Evolutionary conservation across 2,113 vertebrate genomes (phyloP).

Genomic region (Myotis davidii): DNA sequence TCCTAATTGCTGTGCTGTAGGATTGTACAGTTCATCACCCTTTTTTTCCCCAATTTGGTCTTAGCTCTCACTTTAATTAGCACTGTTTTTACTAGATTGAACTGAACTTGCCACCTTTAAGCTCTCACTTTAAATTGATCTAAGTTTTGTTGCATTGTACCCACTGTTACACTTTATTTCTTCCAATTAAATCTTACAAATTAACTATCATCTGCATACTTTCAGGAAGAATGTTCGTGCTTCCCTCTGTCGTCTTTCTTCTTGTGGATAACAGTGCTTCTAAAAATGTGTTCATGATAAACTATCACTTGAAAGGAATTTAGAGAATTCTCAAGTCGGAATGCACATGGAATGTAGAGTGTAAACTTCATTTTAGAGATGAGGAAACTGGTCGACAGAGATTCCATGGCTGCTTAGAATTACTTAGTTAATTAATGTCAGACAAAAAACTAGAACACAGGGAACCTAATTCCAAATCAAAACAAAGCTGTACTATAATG

Average conservation of each 20-base stretch:
- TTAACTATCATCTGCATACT: background rate
- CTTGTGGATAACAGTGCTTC: background rate
- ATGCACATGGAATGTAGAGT: background rate
- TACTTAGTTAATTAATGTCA: background rate
- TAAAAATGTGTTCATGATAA: background rate
- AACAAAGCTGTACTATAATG: background rate
- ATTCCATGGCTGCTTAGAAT: background rate
- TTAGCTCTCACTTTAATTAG: conserved; percentile 47
- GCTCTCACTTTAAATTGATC: conserved; percentile 25
- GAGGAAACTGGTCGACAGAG: background rate
- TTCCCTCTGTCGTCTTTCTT: background rate
- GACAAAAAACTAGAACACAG: background rate
- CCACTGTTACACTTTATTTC: background rate
- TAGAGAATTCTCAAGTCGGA: conserved; percentile 26
- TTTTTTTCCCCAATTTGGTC: background rate
- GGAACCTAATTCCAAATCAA: conserved; percentile 10
- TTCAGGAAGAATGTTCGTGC: conserved; percentile 12
- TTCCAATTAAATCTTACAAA: background rate
- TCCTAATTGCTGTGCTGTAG: background rate
- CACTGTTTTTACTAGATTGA: conserved; percentile 30
- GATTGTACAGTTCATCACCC: background rate
- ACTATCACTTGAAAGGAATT: conserved; percentile 29
- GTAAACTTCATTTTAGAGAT: conserved; percentile 19
- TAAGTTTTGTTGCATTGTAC: conserved; percentile 11
- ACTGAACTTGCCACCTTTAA: background rate